Evolutionary conservation across 1,140 invertebrate species (phyloP).

Genomic region (Copidosoma floridanum): DNA sequence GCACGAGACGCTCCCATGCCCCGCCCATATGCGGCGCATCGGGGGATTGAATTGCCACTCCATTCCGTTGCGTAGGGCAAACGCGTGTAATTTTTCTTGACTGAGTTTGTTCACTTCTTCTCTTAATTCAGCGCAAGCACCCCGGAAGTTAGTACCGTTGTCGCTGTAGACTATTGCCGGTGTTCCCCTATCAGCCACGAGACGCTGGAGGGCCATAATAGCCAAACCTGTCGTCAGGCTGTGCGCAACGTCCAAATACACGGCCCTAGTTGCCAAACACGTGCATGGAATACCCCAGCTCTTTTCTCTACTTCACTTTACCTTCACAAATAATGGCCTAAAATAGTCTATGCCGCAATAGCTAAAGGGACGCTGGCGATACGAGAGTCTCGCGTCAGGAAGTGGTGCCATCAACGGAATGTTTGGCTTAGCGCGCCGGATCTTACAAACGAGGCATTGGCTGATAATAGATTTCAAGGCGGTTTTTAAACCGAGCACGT

Average conservation of each 20-base stretch:
- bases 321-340: constrained; percentile 36
- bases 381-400: constrained; percentile 2
- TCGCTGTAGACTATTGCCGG: constrained; percentile 12
- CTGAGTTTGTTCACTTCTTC: neutral
- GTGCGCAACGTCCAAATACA: constrained; percentile 47
- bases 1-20: neutral
- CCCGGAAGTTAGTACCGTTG: constrained; percentile 17
- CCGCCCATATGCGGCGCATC: neutral
- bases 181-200: neutral
- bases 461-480: neutral
- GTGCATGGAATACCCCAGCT: constrained; percentile 48
- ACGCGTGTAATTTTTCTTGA: neutral
- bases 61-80: neutral
- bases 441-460: constrained; percentile 1
- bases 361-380: constrained; percentile 31
- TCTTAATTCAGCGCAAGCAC: neutral
- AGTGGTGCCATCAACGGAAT: constrained; percentile 15
- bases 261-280: constrained; percentile 42
- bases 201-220: constrained; percentile 19
- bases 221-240: constrained; percentile 7
- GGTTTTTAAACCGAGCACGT: constrained; percentile 24
- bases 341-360: constrained; percentile 40
- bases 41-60: neutral
- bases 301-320: constrained; percentile 37
- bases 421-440: neutral